phyloP scores from a whole-genome alignment of 1,140 invertebrate species.

The Pseudomyrmex dendroicus region DNA sequence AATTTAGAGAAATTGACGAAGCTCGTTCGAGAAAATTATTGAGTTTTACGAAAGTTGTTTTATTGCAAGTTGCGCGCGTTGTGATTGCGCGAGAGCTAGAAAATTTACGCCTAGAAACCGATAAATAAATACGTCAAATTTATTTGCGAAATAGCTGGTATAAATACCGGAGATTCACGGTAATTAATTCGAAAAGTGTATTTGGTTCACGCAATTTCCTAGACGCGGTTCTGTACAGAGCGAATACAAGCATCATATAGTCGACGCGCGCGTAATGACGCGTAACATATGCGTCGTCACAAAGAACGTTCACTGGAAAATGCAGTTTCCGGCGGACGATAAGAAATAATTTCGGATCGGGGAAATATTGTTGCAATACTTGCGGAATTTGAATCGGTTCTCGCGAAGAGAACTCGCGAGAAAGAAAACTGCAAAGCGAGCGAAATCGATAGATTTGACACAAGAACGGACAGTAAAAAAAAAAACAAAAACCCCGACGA shows the following conservation, averaged over 20 bases:
- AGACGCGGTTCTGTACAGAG: neutral
- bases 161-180: neutral
- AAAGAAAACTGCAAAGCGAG: neutral
- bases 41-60: too few relatives aligned
- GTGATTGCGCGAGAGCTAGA: slow-evolving; percentile 3
- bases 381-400: too few relatives aligned
- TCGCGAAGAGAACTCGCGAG: too few relatives aligned
- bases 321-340: slow-evolving; percentile 36
- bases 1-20: too few relatives aligned
- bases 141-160: neutral
- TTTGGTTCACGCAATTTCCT: neutral
- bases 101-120: neutral
- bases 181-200: neutral
- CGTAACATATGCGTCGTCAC: too few relatives aligned
- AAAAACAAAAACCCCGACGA: slow-evolving; percentile 39
- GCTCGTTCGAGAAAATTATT: too few relatives aligned
- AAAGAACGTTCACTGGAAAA: slow-evolving; percentile 31
- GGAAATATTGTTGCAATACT: slow-evolving; percentile 8
- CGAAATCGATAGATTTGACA: slow-evolving; percentile 23
- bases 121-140: neutral
- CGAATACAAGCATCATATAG: neutral
- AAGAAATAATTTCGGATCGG: slow-evolving; percentile 48
- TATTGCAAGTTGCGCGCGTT: neutral
- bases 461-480: slow-evolving; percentile 24
- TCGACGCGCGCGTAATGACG: neutral